Evolutionary conservation across 2,113 vertebrate species (phyloP).

Genomic region (Laticauda colubrina): DNA sequence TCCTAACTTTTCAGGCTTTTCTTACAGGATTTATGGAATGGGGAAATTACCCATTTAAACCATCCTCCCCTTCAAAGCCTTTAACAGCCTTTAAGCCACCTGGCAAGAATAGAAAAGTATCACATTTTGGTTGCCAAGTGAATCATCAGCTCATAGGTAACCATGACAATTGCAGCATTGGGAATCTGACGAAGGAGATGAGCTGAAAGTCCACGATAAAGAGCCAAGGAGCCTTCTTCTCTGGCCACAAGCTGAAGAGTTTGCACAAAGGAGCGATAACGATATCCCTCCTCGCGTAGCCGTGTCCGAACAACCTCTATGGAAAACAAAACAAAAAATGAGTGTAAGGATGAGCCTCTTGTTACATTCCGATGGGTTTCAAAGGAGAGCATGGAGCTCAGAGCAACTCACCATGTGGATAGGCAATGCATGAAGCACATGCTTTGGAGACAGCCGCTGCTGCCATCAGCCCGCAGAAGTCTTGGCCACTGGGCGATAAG

Average conservation of each 20-base stretch:
- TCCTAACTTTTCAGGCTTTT: neutral
- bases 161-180: conserved; percentile 64
- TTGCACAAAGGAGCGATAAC: conserved; percentile 60
- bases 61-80: neutral
- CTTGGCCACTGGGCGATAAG: conserved; percentile 17
- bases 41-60: neutral
- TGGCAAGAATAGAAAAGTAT: neutral
- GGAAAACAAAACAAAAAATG: conserved; percentile 1
- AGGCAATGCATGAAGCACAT: conserved; percentile 60
- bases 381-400: neutral
- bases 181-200: conserved; percentile 68
- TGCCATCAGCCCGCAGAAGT: conserved; percentile 64
- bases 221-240: conserved; percentile 58
- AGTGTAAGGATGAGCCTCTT: neutral
- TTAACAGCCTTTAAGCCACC: neutral
- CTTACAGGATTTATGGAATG: neutral
- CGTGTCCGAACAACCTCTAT: conserved; percentile 66
- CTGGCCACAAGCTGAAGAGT: conserved; percentile 58
- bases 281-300: conserved; percentile 63
- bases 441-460: conserved; percentile 66
- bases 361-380: accelerated
- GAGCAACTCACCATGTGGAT: conserved; percentile 62
- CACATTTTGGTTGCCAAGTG: conserved; percentile 47
- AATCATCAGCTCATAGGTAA: conserved; percentile 59
- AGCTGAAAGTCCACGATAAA: conserved; percentile 61